Evolutionary conservation across 2,888 invertebrate species (phyloP).

Genomic region (Lobophora halterata): DNA sequence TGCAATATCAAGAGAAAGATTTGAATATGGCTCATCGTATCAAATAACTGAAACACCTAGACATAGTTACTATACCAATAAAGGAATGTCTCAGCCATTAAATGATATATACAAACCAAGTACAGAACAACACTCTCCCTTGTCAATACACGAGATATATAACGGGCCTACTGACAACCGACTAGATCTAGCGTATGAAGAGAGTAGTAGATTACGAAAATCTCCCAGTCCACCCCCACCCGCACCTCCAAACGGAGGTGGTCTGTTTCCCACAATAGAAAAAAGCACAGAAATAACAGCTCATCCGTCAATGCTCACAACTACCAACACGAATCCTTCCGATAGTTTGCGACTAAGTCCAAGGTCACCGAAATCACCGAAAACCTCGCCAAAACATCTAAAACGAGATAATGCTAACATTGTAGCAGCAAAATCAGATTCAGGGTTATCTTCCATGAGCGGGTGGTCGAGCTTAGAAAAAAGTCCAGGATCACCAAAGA

Average conservation of each 20-base stretch:
- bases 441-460: constrained; percentile 92
- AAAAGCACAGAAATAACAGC: constrained; percentile 56
- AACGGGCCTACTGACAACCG: constrained; percentile 75
- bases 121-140: constrained; percentile 82
- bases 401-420: constrained; percentile 82
- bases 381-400: constrained; percentile 85
- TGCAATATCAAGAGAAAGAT: constrained; percentile 79
- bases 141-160: constrained; percentile 83
- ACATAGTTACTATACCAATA: constrained; percentile 62
- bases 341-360: constrained; percentile 83
- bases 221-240: constrained; percentile 91
- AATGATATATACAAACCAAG: constrained; percentile 75
- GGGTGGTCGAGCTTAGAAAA: constrained; percentile 93
- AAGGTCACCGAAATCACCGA: constrained; percentile 86
- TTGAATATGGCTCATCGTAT: constrained; percentile 80
- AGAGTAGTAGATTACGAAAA: constrained; percentile 68
- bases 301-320: constrained; percentile 58
- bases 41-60: constrained; percentile 63
- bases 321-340: constrained; percentile 48
- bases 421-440: constrained; percentile 90
- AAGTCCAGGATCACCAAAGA: constrained; percentile 90
- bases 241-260: constrained; percentile 85
- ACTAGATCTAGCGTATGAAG: constrained; percentile 72
- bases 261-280: constrained; percentile 69
- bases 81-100: constrained; percentile 62